These are phyloP conservation scores for Pseudochromis fuscus DNA, from an alignment of 2,797 vertebrate species.

Conservation along the genomic window DNA sequence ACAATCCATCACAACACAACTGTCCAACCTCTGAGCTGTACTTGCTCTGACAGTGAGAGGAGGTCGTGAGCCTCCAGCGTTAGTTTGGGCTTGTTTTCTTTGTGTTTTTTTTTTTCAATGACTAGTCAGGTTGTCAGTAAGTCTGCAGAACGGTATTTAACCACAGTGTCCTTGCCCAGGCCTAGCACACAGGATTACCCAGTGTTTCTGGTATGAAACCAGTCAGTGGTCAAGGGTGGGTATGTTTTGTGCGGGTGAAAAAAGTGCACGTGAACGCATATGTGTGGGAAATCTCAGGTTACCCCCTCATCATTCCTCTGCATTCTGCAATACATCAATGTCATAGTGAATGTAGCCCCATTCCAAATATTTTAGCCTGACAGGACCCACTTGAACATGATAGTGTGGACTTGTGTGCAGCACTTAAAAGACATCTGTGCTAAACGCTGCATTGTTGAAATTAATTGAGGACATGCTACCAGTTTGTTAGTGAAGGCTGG, in stretches of 20 bases:
- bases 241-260: constrained; percentile 10
- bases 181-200: constrained; percentile 25
- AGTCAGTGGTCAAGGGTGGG: not conserved
- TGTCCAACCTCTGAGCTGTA: constrained; percentile 30
- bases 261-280: constrained; percentile 28
- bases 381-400: constrained; percentile 60
- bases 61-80: constrained; percentile 15
- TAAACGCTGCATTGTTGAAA: constrained; percentile 30
- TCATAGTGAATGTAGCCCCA: constrained; percentile 46
- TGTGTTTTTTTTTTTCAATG: not conserved
- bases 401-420: constrained; percentile 5
- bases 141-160: constrained; percentile 18
- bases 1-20: constrained; percentile 18
- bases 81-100: not conserved
- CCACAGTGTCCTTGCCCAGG: constrained; percentile 27
- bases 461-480: constrained; percentile 20
- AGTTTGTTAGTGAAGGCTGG: not conserved
- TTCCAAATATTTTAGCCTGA: constrained; percentile 69
- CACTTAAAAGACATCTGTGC: constrained; percentile 3
- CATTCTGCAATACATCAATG: constrained; percentile 75
- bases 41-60: constrained; percentile 27
- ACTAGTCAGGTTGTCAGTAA: constrained; percentile 35
- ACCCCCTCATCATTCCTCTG: constrained; percentile 69
- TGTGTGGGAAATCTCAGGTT: constrained; percentile 63
- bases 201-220: constrained; percentile 36